Conservation (phyloP, 2,888 invertebrate genomes). For the Tetranychus piercei region DNA sequence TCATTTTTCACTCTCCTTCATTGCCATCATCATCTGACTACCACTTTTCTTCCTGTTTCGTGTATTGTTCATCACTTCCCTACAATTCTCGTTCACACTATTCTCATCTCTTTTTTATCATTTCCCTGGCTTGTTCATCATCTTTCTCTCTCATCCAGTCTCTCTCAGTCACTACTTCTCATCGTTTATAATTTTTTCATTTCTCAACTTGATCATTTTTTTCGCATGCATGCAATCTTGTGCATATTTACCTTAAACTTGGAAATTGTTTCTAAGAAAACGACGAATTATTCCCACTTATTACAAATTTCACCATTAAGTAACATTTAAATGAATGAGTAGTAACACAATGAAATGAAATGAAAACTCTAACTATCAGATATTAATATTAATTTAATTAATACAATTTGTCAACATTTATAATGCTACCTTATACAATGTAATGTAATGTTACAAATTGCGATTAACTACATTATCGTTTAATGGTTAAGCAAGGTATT, state of each 20-base stretch:
- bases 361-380: too few relatives aligned
- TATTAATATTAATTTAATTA: too few relatives aligned
- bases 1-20: not conserved
- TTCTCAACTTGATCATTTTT: not conserved
- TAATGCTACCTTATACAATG: too few relatives aligned
- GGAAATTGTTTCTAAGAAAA: too few relatives aligned
- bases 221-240: not conserved
- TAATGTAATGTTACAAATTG: too few relatives aligned
- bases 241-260: not conserved
- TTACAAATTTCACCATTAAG: too few relatives aligned
- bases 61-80: not conserved
- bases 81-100: not conserved
- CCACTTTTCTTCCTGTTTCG: not conserved
- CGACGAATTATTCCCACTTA: too few relatives aligned
- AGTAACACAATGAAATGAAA: too few relatives aligned
- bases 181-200: not conserved
- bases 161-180: not conserved
- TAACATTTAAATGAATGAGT: too few relatives aligned
- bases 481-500: too few relatives aligned
- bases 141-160: not conserved
- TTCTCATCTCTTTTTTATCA: not conserved
- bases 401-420: too few relatives aligned
- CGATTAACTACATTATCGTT: too few relatives aligned
- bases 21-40: not conserved
- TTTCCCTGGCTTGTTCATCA: not conserved